Conservation (phyloP, 2,888 invertebrate genomes). For the Pristionchus arcanus region DNA sequence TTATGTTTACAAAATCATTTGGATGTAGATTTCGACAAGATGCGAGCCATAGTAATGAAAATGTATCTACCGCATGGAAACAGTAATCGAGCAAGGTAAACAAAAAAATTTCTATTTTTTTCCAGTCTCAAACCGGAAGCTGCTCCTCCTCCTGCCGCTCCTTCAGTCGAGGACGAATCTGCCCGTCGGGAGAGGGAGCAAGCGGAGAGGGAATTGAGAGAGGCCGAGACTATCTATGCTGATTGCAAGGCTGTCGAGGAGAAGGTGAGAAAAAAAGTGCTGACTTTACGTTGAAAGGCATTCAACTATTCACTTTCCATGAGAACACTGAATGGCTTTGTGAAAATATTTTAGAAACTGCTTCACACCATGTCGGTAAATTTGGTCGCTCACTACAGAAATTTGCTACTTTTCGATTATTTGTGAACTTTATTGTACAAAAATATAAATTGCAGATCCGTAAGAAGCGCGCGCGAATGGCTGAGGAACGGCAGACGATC, state of each 20-base stretch:
- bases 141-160: neutral
- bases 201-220: conserved; percentile 34
- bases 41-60: no score
- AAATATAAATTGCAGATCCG: neutral
- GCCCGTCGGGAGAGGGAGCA: conserved; percentile 2
- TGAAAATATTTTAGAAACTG: no score
- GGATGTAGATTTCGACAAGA: no score
- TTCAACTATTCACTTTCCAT: no score
- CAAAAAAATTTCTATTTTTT: neutral
- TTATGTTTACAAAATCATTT: no score
- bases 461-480: neutral
- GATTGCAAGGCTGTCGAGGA: neutral
- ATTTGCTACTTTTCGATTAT: no score
- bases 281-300: no score
- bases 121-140: conserved; percentile 22
- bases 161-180: neutral
- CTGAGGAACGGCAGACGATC: neutral
- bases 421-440: neutral
- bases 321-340: no score
- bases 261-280: neutral
- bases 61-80: no score
- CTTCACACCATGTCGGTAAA: no score
- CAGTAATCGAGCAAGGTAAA: no score
- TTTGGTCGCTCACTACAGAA: no score
- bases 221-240: neutral